phyloP scores from a whole-genome alignment of 2,888 invertebrate genomes.

The Steinernema carpocapsae region DNA sequence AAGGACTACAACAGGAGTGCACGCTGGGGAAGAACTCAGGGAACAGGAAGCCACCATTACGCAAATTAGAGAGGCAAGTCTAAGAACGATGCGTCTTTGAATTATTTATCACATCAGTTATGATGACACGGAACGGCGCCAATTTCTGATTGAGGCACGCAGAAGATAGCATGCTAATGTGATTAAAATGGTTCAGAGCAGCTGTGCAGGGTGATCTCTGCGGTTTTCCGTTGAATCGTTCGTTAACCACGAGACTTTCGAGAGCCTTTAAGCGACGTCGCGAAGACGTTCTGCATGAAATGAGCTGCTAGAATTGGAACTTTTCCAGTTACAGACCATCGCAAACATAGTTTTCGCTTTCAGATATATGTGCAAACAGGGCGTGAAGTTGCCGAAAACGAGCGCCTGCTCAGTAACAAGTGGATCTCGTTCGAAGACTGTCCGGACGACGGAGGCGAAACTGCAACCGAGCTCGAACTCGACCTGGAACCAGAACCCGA shows the following conservation, averaged over 20 bases:
- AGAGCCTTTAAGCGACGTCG: no score
- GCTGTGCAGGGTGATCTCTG: neutral
- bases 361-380: constrained; percentile 59
- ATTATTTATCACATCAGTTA: constrained; percentile 20
- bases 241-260: no score
- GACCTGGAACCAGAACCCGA: no score
- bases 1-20: no score
- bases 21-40: neutral
- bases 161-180: neutral
- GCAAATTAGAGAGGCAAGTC: neutral
- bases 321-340: constrained; percentile 31
- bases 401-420: constrained; percentile 44
- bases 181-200: neutral
- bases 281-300: constrained; percentile 19
- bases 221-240: no score
- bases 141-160: neutral
- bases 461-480: constrained; percentile 5
- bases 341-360: constrained; percentile 37
- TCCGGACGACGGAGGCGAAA: constrained; percentile 30
- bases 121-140: constrained; percentile 23
- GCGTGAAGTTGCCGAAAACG: constrained; percentile 50
- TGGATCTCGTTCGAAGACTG: constrained; percentile 34
- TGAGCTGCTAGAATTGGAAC: constrained; percentile 5
- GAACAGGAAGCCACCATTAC: neutral
- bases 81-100: neutral